These are phyloP conservation scores for Linnaemya vulpina DNA, from an alignment of 2,888 invertebrate species.

Conservation along the genomic window DNA sequence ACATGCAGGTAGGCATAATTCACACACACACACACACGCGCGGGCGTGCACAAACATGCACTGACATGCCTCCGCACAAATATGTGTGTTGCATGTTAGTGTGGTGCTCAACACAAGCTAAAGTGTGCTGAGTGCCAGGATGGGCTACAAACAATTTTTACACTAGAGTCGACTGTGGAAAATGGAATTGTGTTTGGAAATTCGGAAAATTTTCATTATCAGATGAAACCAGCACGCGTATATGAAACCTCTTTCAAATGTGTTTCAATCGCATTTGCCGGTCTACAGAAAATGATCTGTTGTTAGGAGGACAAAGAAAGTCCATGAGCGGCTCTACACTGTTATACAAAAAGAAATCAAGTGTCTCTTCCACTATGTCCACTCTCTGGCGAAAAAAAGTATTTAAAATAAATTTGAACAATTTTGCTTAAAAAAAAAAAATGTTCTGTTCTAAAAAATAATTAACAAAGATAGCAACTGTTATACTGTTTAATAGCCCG, in stretches of 20 bases:
- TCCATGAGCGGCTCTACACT: too few relatives aligned
- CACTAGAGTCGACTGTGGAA: neutral
- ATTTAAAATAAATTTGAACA: too few relatives aligned
- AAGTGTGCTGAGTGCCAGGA: neutral
- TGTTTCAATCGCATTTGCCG: too few relatives aligned
- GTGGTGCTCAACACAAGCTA: constrained; percentile 47
- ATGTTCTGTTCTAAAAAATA: too few relatives aligned
- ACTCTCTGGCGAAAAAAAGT: too few relatives aligned
- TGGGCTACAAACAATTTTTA: neutral
- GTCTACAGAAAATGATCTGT: too few relatives aligned
- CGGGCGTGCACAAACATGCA: neutral
- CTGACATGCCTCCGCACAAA: neutral
- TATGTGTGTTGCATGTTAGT: constrained; percentile 14
- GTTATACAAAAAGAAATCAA: too few relatives aligned
- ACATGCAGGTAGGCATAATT: constrained; percentile 41
- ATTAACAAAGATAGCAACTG: neutral
- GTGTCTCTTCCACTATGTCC: too few relatives aligned
- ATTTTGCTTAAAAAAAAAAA: too few relatives aligned
- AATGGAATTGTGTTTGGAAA: neutral
- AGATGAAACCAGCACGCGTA: neutral
- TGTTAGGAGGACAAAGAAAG: too few relatives aligned
- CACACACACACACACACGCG: neutral
- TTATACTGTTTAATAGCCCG: neutral
- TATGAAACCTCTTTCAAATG: too few relatives aligned
- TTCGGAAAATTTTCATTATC: neutral